Conservation (phyloP, 2,888 invertebrate genomes). For the Acleris emargana region DNA sequence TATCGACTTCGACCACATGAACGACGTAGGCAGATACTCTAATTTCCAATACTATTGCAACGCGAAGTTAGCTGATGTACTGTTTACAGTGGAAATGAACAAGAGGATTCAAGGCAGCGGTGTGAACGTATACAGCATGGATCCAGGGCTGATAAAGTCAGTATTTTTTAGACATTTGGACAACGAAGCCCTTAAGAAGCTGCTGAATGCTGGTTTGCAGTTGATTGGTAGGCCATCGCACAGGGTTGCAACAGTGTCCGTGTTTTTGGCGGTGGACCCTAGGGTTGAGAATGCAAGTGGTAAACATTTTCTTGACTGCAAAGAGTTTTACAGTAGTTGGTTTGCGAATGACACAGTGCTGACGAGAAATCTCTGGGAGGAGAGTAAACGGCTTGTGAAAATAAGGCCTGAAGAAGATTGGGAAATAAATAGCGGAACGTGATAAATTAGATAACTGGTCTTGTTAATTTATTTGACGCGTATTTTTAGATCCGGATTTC, state of each 20-base stretch:
- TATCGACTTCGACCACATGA: constrained; percentile 88
- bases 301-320: constrained; percentile 65
- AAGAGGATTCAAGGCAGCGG: constrained; percentile 67
- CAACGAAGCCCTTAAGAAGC: constrained; percentile 43
- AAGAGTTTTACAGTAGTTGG: constrained; percentile 65
- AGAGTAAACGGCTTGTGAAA: constrained; percentile 57
- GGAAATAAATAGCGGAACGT: constrained; percentile 45
- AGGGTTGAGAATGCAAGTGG: constrained; percentile 57
- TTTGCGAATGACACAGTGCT: constrained; percentile 63
- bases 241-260: constrained; percentile 60
- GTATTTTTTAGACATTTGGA: constrained; percentile 87
- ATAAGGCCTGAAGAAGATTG: constrained; percentile 61
- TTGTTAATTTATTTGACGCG: too few species aligned
- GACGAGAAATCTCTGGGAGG: constrained; percentile 55
- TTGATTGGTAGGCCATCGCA: constrained; percentile 54
- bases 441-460: too few species aligned
- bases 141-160: constrained; percentile 91
- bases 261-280: constrained; percentile 61
- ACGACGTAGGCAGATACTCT: constrained; percentile 86
- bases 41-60: constrained; percentile 84
- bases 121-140: constrained; percentile 90
- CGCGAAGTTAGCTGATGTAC: constrained; percentile 60
- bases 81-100: constrained; percentile 81
- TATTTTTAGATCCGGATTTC: too few species aligned
- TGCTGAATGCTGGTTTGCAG: constrained; percentile 51